A percentile compares a stretch with the other conserved stretches of the same genome.
Evolutionary conservation across 1,140 invertebrate genomes (phyloP).

Genomic region (Diorhabda sublineata): DNA sequence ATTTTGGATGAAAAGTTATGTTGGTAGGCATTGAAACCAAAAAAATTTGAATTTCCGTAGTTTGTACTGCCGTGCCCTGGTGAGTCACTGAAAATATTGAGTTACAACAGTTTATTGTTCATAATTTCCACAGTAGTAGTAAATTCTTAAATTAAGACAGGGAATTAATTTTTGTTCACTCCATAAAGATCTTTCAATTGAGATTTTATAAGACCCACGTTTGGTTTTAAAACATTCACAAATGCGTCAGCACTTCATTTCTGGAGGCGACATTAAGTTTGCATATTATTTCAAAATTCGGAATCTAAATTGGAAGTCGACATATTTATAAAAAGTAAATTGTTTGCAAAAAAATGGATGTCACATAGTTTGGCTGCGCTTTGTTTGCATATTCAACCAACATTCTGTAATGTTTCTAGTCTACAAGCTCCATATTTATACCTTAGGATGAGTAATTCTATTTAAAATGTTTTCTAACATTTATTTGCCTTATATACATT

Average conservation of each 20-base stretch:
- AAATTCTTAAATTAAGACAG: not conserved
- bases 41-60: no score
- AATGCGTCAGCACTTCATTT: not conserved
- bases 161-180: not conserved
- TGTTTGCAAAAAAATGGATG: not conserved
- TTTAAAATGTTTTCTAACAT: no score
- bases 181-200: not conserved
- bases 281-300: not conserved
- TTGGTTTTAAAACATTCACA: not conserved
- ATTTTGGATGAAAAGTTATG: no score
- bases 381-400: no score
- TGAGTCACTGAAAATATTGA: not conserved
- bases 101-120: not conserved
- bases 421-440: no score
- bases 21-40: no score
- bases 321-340: not conserved
- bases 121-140: not conserved
- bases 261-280: not conserved
- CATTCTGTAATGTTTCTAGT: no score
- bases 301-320: not conserved
- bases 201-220: not conserved
- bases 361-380: not conserved
- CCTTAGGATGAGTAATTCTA: no score
- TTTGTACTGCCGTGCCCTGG: no score
- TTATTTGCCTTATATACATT: no score